Conservation (phyloP, 2,113 vertebrate genomes). For the Zosterops borbonicus region DNA sequence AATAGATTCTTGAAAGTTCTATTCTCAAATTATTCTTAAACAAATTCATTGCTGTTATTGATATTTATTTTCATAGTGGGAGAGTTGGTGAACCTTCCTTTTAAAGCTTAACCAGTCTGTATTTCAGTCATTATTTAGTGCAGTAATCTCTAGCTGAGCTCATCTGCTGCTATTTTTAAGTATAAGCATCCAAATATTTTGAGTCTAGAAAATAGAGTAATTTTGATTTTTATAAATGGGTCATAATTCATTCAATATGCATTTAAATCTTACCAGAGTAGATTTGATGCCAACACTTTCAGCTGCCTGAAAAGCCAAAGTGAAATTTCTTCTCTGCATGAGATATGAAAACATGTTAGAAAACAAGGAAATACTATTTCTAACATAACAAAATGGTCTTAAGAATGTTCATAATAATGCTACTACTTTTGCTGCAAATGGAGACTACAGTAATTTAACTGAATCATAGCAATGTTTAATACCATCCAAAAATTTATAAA, state of each 20-base stretch:
- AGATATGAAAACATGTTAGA: neutral
- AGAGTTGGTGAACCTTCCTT: neutral
- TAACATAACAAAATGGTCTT: neutral
- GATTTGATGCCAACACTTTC: slow-evolving; percentile 98
- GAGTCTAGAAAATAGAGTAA: neutral
- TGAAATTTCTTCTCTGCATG: slow-evolving; percentile 91
- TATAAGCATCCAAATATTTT: neutral
- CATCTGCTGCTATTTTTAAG: neutral
- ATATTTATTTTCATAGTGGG: neutral
- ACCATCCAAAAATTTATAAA: neutral
- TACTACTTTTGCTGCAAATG: neutral
- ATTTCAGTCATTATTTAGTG: neutral
- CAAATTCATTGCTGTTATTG: neutral
- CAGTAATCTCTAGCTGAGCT: neutral
- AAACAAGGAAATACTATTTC: neutral
- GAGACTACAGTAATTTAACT: neutral
- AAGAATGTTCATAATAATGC: neutral
- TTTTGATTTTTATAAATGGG: neutral
- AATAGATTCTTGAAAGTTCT: neutral
- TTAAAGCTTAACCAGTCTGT: neutral
- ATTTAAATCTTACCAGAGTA: slow-evolving; percentile 86
- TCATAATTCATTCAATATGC: neutral
- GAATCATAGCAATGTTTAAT: neutral
- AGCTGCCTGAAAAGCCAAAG: slow-evolving; percentile 94
- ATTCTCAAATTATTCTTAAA: neutral